Base-by-base conservation (phyloP, 2,797 vertebrate species). In the Danio kyathit region DNA sequence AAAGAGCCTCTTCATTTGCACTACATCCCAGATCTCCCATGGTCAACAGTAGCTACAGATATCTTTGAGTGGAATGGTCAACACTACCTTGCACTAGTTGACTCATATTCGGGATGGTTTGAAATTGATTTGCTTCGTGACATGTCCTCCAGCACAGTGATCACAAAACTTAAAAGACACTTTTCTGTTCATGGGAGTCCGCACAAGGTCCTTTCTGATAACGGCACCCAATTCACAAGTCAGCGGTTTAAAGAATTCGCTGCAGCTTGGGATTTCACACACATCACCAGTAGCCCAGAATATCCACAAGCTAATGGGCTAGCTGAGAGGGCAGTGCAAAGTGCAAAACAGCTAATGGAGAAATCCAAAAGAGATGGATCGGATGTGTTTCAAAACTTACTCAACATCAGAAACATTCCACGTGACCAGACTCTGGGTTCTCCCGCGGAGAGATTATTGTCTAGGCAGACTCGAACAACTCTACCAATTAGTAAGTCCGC, bases 11-110 rank as follows among this genome's bases (percentile, higher is more conserved):
- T 85, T 4, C 51, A 72, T 11, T 57, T 80, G 16, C 64, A 82
- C 14, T 1, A 38, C 0, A 57, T 85, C 6, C 81, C 76, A 51
- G 56, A 80, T 6, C 51, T 80, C 7, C 72, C 57, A 3, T 85
- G 72, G 71, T 82, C 80, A 13, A 49, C 38, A 21, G 83, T 85
- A 10, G 65, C 63, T 11, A 51, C 71, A 0, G 65, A 85, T 48
- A 75, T 82, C 4, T 85, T 82, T 48, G 57, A 82, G 70, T 85
- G 76, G 65, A 46, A 61, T 2, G 40, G n/a, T 4, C 70, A 85
- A 4, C 43, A 80, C 11, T 76, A 80, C 12, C 29, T 75, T 0
- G 56, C 65, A 19, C 64, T 85, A 1, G 66, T 72, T 11, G 66
- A 81, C 21, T 66, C 66, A 9, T 69, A 72, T 40, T 80, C 56